These are phyloP conservation scores for Melanogrammus aeglefinus DNA, from an alignment of 2,797 vertebrate genomes.

Conservation along the genomic window DNA sequence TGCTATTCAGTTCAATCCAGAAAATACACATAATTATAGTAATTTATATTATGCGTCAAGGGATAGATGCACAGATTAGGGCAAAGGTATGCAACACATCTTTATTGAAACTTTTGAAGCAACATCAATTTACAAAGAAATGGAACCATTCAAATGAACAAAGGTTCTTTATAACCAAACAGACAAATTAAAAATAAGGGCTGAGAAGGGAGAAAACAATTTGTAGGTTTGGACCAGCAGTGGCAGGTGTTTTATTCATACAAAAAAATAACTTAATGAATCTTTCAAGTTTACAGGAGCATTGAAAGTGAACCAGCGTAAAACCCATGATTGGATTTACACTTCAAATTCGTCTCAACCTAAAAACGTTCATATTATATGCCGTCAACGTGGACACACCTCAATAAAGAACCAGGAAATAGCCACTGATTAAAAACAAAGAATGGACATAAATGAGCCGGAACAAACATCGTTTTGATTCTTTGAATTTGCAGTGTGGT, in stretches of 20 bases:
- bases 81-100: constrained; percentile 75
- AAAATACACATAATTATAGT: neutral
- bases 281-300: constrained; percentile 83
- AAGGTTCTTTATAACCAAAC: constrained; percentile 64
- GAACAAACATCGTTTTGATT: constrained; percentile 69
- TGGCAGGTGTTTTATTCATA: constrained; percentile 69
- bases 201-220: constrained; percentile 51
- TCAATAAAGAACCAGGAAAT: constrained; percentile 63
- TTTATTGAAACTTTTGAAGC: constrained; percentile 83
- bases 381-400: constrained; percentile 65
- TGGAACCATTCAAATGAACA: constrained; percentile 69
- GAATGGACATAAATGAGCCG: constrained; percentile 55
- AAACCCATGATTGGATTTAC: constrained; percentile 64
- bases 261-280: constrained; percentile 78
- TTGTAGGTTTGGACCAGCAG: constrained; percentile 70
- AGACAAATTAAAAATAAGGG: constrained; percentile 50
- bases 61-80: constrained; percentile 21
- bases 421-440: constrained; percentile 64
- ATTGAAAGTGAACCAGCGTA: constrained; percentile 67
- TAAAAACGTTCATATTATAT: constrained; percentile 64
- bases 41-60: constrained; percentile 1
- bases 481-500: constrained; percentile 74
- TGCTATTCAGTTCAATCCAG: neutral
- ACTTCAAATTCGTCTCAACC: constrained; percentile 59
- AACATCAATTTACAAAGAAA: constrained; percentile 78